These are phyloP conservation scores for Nebria ingens DNA, from an alignment of 1,140 invertebrate species.

Conservation along the genomic window DNA sequence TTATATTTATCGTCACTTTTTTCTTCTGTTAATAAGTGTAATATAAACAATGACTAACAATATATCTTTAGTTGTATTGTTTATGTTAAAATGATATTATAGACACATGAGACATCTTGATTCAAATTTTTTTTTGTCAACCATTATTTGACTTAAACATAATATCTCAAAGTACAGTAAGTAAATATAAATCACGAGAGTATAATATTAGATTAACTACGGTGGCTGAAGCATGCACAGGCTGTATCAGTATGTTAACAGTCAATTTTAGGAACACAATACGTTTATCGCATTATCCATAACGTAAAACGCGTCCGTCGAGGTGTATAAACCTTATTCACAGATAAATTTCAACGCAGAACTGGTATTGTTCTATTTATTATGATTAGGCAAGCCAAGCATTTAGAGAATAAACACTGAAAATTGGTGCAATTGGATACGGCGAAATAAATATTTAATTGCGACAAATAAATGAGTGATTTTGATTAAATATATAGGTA, in stretches of 20 bases:
- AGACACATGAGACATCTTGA: no score
- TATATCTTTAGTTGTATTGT: no score
- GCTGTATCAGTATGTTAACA: not conserved
- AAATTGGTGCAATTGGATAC: no score
- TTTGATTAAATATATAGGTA: no score
- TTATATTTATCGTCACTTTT: not conserved
- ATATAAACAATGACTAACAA: not conserved
- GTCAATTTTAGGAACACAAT: not conserved
- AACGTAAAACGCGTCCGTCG: constrained; percentile 1
- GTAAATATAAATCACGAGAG: not conserved
- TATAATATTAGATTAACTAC: not conserved
- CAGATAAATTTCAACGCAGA: not conserved
- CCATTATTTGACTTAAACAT: no score
- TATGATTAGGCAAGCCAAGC: no score
- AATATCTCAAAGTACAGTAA: no score
- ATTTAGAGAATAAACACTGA: not conserved
- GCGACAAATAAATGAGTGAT: no score
- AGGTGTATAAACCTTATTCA: constrained; percentile 4
- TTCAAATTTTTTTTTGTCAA: no score
- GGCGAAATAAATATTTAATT: no score
- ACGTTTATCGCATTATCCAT: not conserved
- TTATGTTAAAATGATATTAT: no score
- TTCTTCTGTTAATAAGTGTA: not conserved
- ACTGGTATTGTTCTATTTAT: not conserved
- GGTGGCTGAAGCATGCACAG: not conserved